Evolutionary conservation across 1,140 invertebrate species (phyloP).

Genomic region (Acyrthosiphon pisum): DNA sequence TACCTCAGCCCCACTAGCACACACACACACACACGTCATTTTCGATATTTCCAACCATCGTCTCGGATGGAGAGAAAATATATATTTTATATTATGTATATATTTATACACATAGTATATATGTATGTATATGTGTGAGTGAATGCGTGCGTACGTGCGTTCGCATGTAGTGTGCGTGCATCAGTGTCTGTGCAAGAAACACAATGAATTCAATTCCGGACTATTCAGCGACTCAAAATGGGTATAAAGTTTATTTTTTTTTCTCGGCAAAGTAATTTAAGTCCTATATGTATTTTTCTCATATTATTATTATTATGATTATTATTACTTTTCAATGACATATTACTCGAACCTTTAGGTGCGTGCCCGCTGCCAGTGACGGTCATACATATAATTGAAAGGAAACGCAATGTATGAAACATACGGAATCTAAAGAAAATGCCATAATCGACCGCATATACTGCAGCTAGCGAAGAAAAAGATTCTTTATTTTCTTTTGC

Average conservation of each 20-base stretch:
- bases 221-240: constrained; percentile 37
- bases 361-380: constrained; percentile 23
- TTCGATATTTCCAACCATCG: constrained; percentile 37
- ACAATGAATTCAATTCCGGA: constrained; percentile 55
- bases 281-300: neutral
- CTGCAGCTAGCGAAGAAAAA: neutral
- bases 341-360: constrained; percentile 24
- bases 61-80: neutral
- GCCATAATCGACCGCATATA: neutral
- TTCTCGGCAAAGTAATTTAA: constrained; percentile 22
- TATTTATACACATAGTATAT: neutral
- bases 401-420: constrained; percentile 14
- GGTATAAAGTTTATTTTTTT: constrained; percentile 34
- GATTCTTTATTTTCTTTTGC: constrained; percentile 34
- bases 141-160: neutral
- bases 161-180: neutral
- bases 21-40: neutral
- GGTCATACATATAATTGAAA: constrained; percentile 30
- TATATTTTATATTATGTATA: constrained; percentile 20
- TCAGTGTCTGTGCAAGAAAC: neutral
- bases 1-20: neutral
- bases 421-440: neutral
- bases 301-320: constrained; percentile 1
- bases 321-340: constrained; percentile 36
- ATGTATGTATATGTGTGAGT: neutral